Evolutionary conservation across 2,888 invertebrate genomes (phyloP).

Genomic region (Eupithecia subfuscata): DNA sequence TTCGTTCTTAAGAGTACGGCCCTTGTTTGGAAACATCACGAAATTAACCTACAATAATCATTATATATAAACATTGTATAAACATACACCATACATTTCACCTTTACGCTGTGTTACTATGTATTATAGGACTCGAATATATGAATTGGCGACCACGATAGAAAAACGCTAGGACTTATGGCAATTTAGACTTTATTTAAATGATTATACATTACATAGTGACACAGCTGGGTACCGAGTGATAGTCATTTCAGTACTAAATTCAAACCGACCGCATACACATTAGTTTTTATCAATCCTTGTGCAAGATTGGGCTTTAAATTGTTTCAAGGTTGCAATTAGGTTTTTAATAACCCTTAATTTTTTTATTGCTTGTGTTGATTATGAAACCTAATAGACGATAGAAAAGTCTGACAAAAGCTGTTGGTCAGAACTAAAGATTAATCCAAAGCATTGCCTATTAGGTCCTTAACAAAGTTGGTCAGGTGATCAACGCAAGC

Average conservation of each 20-base stretch:
- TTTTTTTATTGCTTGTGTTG: not conserved
- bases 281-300: constrained; percentile 11
- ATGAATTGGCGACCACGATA: constrained; percentile 19
- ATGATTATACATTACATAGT: constrained; percentile 21
- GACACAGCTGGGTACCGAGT: constrained; percentile 19
- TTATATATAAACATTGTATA: constrained; percentile 81
- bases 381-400: not conserved
- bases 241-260: constrained; percentile 16
- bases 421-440: not conserved
- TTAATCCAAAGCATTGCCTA: not conserved
- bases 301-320: constrained; percentile 20
- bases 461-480: not conserved
- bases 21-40: constrained; percentile 71
- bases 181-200: not conserved
- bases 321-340: constrained; percentile 1
- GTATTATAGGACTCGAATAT: constrained; percentile 18
- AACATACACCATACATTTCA: constrained; percentile 78
- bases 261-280: constrained; percentile 21
- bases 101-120: constrained; percentile 44
- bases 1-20: no score
- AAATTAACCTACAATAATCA: constrained; percentile 82
- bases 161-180: constrained; percentile 6
- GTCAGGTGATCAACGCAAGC: not conserved
- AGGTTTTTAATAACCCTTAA: not conserved
- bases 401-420: not conserved